Evolutionary conservation across 2,888 invertebrate genomes (phyloP).

Genomic region (Trichopria drosophilae): DNA sequence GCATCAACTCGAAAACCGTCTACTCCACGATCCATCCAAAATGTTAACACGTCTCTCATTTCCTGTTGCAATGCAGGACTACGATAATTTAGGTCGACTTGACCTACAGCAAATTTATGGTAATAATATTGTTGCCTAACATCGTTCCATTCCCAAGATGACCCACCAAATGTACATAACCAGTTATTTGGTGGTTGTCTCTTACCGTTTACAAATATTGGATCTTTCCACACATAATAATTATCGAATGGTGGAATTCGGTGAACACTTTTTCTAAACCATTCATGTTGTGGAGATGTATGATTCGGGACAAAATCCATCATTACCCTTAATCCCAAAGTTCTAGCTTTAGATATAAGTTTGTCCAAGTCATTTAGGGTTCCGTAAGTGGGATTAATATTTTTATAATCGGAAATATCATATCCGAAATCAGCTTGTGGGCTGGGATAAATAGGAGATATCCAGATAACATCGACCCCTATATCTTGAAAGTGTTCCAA

Average conservation of each 20-base stretch:
- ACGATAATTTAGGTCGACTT: constrained; percentile 70
- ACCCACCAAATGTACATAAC: constrained; percentile 63
- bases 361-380: constrained; percentile 63
- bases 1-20: constrained; percentile 67
- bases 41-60: constrained; percentile 61
- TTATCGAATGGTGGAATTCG: constrained; percentile 68
- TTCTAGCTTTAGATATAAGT: constrained; percentile 55
- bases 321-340: constrained; percentile 54
- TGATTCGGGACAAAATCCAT: constrained; percentile 66
- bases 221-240: constrained; percentile 77
- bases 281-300: constrained; percentile 75
- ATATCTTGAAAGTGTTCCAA: constrained; percentile 64
- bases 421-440: constrained; percentile 71
- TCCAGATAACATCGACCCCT: constrained; percentile 68
- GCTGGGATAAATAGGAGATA: constrained; percentile 72
- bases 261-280: constrained; percentile 75
- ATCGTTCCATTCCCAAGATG: constrained; percentile 67
- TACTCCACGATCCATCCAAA: constrained; percentile 65
- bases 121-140: constrained; percentile 65
- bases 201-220: constrained; percentile 53
- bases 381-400: constrained; percentile 65
- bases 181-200: constrained; percentile 60
- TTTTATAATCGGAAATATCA: constrained; percentile 65
- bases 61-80: constrained; percentile 59
- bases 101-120: constrained; percentile 66